Base-by-base conservation (phyloP, 1,140 invertebrate species). In the Physella acuta region DNA sequence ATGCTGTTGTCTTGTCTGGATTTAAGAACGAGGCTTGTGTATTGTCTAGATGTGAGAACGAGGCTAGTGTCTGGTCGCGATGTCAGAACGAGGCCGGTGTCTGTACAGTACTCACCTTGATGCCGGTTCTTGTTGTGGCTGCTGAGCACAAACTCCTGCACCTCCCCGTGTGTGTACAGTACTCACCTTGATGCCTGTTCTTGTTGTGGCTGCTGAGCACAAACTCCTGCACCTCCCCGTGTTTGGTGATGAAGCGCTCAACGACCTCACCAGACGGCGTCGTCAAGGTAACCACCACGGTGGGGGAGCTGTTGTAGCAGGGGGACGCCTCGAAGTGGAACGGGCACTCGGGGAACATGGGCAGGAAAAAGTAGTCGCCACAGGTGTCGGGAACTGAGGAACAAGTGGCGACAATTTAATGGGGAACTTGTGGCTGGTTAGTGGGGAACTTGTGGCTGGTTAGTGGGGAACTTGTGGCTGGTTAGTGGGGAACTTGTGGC, bases 311-410 rank as follows among this genome's bases (percentile, higher is more conserved):
- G 64, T 56, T 67, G 34, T 49, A 56, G 64, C 64, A 67, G 26
- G 51, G 64, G 52, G 56, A 37, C 1, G 33, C 52, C 52, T 67
- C 64, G 34, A 67, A 52, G 44, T 31, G 56, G 2, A 67, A 33
- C 1, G 55, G n/a, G n/a, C 64, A 67, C 1, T 30, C 39, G 1
- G 64, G 52, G 34, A 67, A 56, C 52, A 56, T 37, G n/a, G 64
- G 64, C 3, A 67, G 64, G 30, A 56, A 67, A 39, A 67, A 67
- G 36, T 67, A 56, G 52, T 67, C 51, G 31, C 64, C 64, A 53
- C 64, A 67, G 11, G 64, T 67, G 52, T 67, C 64, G 33, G 64
- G 30, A 36, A 49, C 53, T 67, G 64, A 24, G 28, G 52, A 26
- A 3, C n/a, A n/a, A n/a, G n/a, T n/a, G n/a, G n/a, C n/a, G n/a